A percentile compares a stretch with the other conserved stretches of the same genome.
Conservation (phyloP, 2,113 vertebrate genomes). For the Ctenodactylus gundi region DNA sequence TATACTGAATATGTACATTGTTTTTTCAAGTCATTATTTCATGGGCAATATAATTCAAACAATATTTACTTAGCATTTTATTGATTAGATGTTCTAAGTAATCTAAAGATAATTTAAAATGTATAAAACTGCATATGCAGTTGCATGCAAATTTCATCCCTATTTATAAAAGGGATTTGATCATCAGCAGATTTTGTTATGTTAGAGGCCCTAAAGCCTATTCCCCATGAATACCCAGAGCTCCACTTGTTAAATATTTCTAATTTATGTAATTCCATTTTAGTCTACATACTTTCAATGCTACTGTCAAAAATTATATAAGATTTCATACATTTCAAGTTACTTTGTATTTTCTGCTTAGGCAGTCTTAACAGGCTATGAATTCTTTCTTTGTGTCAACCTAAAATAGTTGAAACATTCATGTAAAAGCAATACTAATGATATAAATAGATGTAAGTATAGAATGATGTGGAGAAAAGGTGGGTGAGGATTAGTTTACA, state of each 20-base stretch:
- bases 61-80: background rate
- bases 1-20: background rate
- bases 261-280: background rate
- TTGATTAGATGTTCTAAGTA: background rate
- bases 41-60: background rate
- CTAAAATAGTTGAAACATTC: background rate
- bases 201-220: background rate
- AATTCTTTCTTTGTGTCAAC: background rate
- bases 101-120: background rate
- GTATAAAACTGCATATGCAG: background rate
- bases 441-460: background rate
- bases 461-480: background rate
- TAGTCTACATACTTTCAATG: background rate
- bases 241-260: background rate
- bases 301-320: background rate
- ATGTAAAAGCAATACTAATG: background rate
- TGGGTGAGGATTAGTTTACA: background rate
- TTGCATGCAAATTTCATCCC: background rate
- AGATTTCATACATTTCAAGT: background rate
- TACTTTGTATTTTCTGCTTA: slow-evolving; percentile 14
- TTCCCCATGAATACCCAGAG: no score
- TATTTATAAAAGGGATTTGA: background rate
- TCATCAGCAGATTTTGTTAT: background rate
- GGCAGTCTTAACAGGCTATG: background rate
- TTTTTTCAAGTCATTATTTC: background rate